Evolutionary conservation across 2,113 vertebrate genomes (phyloP), one percentile per base, ranked within the genome.

Genomic region (Xenopus tropicalis): DNA sequence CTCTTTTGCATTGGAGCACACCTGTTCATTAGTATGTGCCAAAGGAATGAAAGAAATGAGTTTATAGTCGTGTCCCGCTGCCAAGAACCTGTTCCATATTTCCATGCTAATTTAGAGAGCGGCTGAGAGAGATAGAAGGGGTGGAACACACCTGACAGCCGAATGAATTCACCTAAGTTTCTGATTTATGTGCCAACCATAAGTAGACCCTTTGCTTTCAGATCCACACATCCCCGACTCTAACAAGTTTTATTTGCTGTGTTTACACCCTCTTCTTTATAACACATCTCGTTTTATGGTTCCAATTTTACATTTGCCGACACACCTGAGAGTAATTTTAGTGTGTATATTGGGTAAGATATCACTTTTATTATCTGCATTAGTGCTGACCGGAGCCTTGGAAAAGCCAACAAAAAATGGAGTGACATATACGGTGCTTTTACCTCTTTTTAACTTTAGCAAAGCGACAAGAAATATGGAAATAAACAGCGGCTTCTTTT

Each of bases 1-100:
- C 73, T 59, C 66, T 63, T 74, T 75, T 75, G 73, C 59, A 75
- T 75, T 75, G 29, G 44, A 63, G 66, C 73, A 75, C 73, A 75
- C 73, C 73, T 75, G 73, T 75, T 75, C 73, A 56, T 69, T 48
- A 69, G 54, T 56, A 54, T 23, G 66, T 69, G 73, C 73, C 73
- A 75, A 69, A 69, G 58, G 46, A 75, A 69, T 44, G 73, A 75
- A 69, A 75, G 73, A 69, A 69, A 63, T 63, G 61, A 69, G 73
- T 69, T 69, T 75, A 75, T 63, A 63, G 73, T 14, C 44, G n/a
- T 51, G 46, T 21, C 59, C 21, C 21, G 65, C 44, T 75, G 73
- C 73, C 73, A 75, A 69, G 66, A 69, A 69, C 10, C 22, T 63
- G 61, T 37, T 59, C 58, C 51, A 22, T 59, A 69, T 69, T 66